Percentiles rank a stretch among this genome's conserved stretches.
phyloP scores from a whole-genome alignment of 2,113 vertebrate genomes.

The Bombycilla garrulus region DNA sequence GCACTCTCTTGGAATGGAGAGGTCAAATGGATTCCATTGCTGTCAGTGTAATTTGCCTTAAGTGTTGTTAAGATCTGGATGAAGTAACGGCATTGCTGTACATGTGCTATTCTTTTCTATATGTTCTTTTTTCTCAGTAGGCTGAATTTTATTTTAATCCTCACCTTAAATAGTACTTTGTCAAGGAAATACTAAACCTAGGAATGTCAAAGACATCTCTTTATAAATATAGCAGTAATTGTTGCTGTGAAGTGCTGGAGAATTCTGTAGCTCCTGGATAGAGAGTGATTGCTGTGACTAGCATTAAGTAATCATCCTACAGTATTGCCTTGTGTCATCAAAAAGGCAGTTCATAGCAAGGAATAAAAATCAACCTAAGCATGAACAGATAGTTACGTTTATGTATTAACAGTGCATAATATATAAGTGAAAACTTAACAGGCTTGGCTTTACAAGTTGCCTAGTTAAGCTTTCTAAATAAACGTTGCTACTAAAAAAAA shows the following conservation, averaged over 20 bases:
- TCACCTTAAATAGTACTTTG: conserved; percentile 1
- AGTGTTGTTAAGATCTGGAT: neutral
- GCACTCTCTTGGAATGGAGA: neutral
- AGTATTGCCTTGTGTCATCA: neutral
- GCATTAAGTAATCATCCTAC: neutral
- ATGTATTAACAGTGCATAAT: neutral
- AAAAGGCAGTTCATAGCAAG: neutral
- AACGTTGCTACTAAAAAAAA: neutral
- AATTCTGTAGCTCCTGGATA: neutral
- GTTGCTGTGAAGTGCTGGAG: neutral
- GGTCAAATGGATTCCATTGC: neutral
- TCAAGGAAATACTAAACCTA: conserved; percentile 4
- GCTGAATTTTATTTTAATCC: neutral
- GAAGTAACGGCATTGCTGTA: neutral
- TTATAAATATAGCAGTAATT: conserved; percentile 18
- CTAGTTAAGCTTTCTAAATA: conserved; percentile 15
- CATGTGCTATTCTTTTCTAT: neutral
- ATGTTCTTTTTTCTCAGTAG: neutral
- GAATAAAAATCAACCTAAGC: conserved; percentile 12
- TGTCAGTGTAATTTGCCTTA: neutral
- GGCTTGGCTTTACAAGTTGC: neutral
- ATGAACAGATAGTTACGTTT: neutral
- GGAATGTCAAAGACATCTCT: neutral
- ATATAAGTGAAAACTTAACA: neutral
- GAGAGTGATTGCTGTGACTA: neutral